These are phyloP conservation scores for Galemys pyrenaicus DNA, from an alignment of 2,113 vertebrate species.

Conservation along the genomic window DNA sequence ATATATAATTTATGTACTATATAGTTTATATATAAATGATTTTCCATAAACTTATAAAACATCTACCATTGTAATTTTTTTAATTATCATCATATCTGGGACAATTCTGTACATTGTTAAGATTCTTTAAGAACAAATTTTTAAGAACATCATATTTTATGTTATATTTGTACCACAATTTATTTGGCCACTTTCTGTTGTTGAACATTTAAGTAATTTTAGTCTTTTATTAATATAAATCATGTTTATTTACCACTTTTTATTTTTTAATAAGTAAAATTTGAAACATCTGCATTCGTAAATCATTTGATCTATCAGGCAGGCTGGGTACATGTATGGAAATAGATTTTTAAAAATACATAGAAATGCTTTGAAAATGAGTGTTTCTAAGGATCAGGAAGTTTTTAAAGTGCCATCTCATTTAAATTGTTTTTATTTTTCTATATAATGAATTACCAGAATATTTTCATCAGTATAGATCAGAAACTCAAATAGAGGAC, in stretches of 20 bases:
- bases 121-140: not conserved
- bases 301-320: not conserved
- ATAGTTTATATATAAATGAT: not conserved
- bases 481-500: not conserved
- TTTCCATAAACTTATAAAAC: too few species aligned
- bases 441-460: not conserved
- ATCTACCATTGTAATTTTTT: not conserved
- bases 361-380: not conserved
- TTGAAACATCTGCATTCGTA: not conserved
- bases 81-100: not conserved
- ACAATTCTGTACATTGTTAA: not conserved
- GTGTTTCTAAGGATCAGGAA: not conserved
- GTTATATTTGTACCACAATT: not conserved
- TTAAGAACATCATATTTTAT: conserved; percentile 11
- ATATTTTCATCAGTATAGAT: not conserved
- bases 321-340: not conserved
- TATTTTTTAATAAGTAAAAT: not conserved
- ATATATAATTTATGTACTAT: too few species aligned
- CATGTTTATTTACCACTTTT: not conserved
- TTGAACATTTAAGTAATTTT: not conserved
- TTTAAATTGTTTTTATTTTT: not conserved
- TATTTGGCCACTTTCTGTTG: not conserved
- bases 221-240: not conserved
- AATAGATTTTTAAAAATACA: not conserved
- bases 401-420: not conserved